These are phyloP conservation scores for Dryoscopus gambensis DNA, from an alignment of 2,113 vertebrate genomes.

Conservation along the genomic window DNA sequence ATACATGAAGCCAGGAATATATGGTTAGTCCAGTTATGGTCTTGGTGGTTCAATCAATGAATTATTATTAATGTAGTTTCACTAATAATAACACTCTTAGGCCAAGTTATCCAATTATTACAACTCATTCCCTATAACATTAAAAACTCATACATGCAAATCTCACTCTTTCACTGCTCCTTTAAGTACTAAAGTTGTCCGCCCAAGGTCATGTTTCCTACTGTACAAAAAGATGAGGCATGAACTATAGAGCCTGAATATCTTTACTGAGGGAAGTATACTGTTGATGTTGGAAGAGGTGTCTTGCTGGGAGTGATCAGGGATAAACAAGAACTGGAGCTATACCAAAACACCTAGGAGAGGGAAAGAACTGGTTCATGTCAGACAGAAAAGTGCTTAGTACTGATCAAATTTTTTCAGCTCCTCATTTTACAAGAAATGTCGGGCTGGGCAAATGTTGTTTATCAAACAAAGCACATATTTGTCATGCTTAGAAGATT, in stretches of 20 bases:
- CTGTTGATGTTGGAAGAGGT: background rate
- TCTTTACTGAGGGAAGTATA: background rate
- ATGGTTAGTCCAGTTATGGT: background rate
- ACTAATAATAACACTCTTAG: background rate
- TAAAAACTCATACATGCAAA: background rate
- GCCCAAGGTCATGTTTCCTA: background rate
- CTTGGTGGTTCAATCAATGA: background rate
- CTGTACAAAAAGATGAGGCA: background rate
- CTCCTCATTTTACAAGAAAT: background rate
- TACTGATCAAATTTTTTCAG: background rate
- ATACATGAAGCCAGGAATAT: background rate
- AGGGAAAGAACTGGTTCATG: background rate
- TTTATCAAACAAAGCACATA: background rate
- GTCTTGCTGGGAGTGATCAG: accelerated
- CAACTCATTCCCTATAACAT: background rate
- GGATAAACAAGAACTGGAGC: background rate
- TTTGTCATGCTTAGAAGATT: background rate
- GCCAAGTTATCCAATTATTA: background rate
- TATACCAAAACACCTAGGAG: background rate
- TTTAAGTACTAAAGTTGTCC: background rate
- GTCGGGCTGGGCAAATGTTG: background rate
- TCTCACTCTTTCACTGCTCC: background rate
- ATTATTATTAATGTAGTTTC: background rate
- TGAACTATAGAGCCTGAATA: background rate
- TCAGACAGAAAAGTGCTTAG: background rate